Base-by-base conservation (phyloP, 2,888 invertebrate species). In the Amaurobius ferox region DNA sequence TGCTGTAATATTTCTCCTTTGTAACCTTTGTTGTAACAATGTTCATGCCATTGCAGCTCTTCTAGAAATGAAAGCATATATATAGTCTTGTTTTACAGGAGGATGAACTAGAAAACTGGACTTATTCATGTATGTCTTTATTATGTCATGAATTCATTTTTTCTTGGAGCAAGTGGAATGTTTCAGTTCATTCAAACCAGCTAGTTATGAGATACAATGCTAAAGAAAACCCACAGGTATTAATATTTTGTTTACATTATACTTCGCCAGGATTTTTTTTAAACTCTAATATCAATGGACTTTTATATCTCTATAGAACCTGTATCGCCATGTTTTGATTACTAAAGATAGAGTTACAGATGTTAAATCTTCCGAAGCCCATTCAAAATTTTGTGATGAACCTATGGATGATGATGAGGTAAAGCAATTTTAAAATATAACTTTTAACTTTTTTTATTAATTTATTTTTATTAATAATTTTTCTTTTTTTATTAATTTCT, bases 141-240 rank as follows among this genome's bases (percentile, higher is more conserved):
- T 39, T 81, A 19, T 39, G 70, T 30, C 62, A 68, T 28, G 39
- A 72, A 6, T 87, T 81, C 28, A 87, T 70, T 30, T 87, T 87
- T 29, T 78, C 66, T 44, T 87, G 77, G 68, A 87, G 87, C 26
- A 67, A 77, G 30, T 87, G 81, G 81, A 87, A 87, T 66, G 29
- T 67, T 30, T 26, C 19, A 11, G 39, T 77, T 1, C 23, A 32
- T 26, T 16, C 28, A 16, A 72, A 85, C 40, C 83, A 85, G 28
- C 39, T 77, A 13, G 77, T 85, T 35, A 23, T 85, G 40, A 76
- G 66, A 39, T 85, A 77, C 13, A 72, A 55, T 13, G 3, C 28
- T 32, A 48, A n/a, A 16, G 64, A 68, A 26, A 44, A 62, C 7
- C 28, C 44, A 19, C 30, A 64, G 64, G 76, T 66, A 23, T 0